Evolutionary conservation across 2,113 vertebrate species (phyloP), one percentile per base, ranked within the genome.

Genomic region (Actenoides hombroni): DNA sequence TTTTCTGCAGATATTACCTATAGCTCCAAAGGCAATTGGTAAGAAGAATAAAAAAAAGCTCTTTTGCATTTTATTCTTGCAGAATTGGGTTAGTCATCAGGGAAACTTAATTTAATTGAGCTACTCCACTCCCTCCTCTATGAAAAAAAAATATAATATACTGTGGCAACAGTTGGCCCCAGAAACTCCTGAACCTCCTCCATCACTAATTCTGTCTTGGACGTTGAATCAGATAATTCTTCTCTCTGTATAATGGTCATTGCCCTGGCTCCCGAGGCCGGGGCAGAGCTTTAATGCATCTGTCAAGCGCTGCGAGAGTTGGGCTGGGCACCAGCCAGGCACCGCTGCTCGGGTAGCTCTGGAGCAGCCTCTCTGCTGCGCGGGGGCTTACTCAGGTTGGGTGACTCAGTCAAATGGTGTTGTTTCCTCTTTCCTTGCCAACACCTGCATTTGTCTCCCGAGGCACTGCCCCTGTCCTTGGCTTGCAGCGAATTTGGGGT

Each of bases 401-500:
- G 56, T 59, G 51, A 67, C 42, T 91, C 68, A 18, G 31, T 53
- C 28, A 8, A 16, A 18, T 1, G 21, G 26, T 8, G 20, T 2
- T 57, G 28, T 70, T 92, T 48, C 44, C 19, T 37, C n/a, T 53
- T 40, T 31, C 51, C 56, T 63, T 86, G 60, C 77, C 76, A 56
- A 16, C 37, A 6, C 53, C 68, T 83, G 76, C 64, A 17, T 75
- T 91, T 84, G 26, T 68, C 24, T 71, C 57, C 40, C 48, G 29
- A 35, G 37, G 39, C 63, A 18, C 71, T 28, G 59, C 71, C 86
- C 15, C 49, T 51, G 26, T 19, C 86, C 49, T 90, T 42, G 60
- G 37, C 64, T 88, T 49, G 21, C 0, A 1, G 46, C 0, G 0
- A 74, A 74, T 67, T n/a, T n/a, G n/a, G n/a, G n/a, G n/a, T n/a